These are phyloP conservation scores for Gasterosteus nipponicus DNA, from an alignment of 2,113 vertebrate genomes.

Conservation along the genomic window DNA sequence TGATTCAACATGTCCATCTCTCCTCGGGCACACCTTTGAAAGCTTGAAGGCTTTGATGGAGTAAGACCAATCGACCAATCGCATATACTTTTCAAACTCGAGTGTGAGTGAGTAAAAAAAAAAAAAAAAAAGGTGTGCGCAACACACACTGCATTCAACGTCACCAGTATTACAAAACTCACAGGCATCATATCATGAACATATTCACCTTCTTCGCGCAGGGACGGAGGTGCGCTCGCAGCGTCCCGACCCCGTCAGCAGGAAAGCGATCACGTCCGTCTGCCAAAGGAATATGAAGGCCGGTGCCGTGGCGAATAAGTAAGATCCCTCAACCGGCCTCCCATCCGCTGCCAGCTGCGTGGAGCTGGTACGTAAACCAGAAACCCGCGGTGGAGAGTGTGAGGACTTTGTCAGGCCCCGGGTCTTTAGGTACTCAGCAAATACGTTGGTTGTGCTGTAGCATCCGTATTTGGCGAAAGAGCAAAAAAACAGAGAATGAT, in stretches of 20 bases:
- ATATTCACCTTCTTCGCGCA: background rate
- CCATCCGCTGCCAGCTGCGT: background rate
- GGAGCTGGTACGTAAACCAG: background rate
- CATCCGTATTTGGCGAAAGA: background rate
- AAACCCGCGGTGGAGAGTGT: background rate
- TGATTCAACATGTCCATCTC: slow-evolving; percentile 49
- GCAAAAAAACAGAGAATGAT: background rate
- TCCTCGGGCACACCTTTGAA: slow-evolving; percentile 38
- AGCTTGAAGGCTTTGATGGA: slow-evolving; percentile 44
- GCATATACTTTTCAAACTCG: no score
- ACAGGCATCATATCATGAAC: background rate
- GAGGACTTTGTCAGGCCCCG: background rate
- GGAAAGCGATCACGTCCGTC: background rate
- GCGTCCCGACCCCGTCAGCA: background rate
- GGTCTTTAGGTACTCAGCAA: background rate
- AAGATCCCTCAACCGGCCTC: slow-evolving; percentile 9
- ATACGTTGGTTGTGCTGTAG: background rate
- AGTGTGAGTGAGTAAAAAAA: no score
- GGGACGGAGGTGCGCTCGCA: no score
- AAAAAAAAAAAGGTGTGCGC: no score
- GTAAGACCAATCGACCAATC: slow-evolving; percentile 18
- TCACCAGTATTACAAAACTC: no score
- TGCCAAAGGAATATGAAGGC: background rate
- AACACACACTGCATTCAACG: no score
- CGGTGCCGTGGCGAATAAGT: background rate